A percentile compares a stretch with the other conserved stretches of the same genome.
Conservation (phyloP, 1,140 invertebrate genomes). For the Oncopeltus fasciatus region DNA sequence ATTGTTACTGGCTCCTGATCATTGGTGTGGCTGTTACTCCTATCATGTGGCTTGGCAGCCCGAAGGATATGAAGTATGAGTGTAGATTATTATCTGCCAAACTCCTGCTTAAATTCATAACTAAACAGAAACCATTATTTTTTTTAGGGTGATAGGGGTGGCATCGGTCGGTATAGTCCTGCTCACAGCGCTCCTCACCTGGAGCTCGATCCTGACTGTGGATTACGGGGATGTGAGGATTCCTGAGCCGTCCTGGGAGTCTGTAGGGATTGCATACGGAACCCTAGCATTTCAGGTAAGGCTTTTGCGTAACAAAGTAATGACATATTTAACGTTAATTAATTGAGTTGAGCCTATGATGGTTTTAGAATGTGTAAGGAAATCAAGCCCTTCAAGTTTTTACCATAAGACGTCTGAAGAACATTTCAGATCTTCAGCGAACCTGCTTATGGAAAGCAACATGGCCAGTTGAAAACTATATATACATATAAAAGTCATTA, state of each 20-base stretch:
- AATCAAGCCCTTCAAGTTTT: too few relatives aligned
- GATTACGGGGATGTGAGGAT: conserved; percentile 21
- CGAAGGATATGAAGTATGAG: conserved; percentile 65
- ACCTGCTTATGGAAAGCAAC: too few relatives aligned
- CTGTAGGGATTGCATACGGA: conserved; percentile 43
- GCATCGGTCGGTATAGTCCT: conserved; percentile 39
- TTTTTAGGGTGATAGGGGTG: conserved; percentile 39
- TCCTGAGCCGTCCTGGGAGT: conserved; percentile 29
- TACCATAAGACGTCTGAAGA: too few relatives aligned
- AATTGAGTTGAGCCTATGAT: too few relatives aligned
- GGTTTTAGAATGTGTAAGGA: too few relatives aligned
- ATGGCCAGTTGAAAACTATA: too few relatives aligned
- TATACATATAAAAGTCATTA: too few relatives aligned
- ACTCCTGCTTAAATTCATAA: too few relatives aligned
- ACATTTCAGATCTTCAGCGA: too few relatives aligned
- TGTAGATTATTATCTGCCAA: too few relatives aligned
- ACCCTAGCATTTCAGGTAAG: conserved; percentile 44
- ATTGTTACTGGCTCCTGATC: conserved; percentile 59
- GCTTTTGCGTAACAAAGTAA: too few relatives aligned
- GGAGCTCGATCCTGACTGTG: conserved; percentile 30
- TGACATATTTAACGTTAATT: too few relatives aligned
- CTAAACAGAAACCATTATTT: conserved; percentile 20
- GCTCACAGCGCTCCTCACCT: conserved; percentile 39
- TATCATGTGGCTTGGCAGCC: conserved; percentile 67
- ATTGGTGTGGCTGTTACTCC: conserved; percentile 54